A percentile compares a stretch with the other conserved stretches of the same genome.
Conservation (phyloP, 1,140 invertebrate genomes). For the Ditylenchus dipsaci region DNA sequence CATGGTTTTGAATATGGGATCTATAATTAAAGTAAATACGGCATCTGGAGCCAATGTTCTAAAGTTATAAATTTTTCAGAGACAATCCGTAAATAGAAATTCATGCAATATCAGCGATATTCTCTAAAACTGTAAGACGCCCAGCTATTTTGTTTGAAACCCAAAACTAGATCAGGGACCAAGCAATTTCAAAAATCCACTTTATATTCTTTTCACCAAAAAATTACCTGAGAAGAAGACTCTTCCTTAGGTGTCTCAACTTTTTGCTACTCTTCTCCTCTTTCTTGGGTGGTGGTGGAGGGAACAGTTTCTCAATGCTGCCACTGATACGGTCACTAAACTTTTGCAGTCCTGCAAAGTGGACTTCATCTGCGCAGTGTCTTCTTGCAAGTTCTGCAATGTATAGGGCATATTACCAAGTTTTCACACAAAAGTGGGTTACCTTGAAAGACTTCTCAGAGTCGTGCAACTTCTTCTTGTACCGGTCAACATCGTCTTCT, state of each 20-base stretch:
- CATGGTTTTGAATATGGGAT: too few species aligned
- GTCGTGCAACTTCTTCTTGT: slow-evolving; percentile 53
- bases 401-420: not conserved
- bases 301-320: slow-evolving; percentile 50
- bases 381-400: slow-evolving; percentile 50
- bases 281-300: slow-evolving; percentile 42
- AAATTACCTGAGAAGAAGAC: too few species aligned
- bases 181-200: too few species aligned
- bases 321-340: slow-evolving; percentile 44
- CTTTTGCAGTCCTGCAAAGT: slow-evolving; percentile 47
- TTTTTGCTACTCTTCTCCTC: slow-evolving; percentile 32
- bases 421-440: not conserved
- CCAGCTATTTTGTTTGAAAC: too few species aligned
- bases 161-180: too few species aligned
- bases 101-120: too few species aligned
- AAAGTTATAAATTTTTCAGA: too few species aligned
- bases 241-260: not conserved
- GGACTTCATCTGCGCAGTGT: slow-evolving; percentile 36
- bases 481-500: slow-evolving; percentile 51
- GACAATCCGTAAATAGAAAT: too few species aligned
- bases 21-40: too few species aligned
- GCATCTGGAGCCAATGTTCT: too few species aligned
- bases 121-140: too few species aligned
- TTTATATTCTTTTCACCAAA: too few species aligned
- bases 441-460: slow-evolving; percentile 55